phyloP scores from a whole-genome alignment of 2,888 invertebrate species.

The Myopa testacea region DNA sequence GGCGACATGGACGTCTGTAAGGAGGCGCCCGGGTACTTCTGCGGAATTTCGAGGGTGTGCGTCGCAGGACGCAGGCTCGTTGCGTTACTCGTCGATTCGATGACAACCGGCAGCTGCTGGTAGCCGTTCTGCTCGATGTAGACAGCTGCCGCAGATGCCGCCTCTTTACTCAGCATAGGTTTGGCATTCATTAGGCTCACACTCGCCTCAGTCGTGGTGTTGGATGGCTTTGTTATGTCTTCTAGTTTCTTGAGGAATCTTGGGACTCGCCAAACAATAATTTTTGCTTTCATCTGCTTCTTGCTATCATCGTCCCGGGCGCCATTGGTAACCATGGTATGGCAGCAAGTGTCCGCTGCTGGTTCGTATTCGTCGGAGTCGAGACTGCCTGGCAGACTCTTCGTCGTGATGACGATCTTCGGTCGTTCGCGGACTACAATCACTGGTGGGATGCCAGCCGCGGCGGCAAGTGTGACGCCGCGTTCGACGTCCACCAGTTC shows the following conservation, averaged over 20 bases:
- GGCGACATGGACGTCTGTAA: constrained; percentile 38
- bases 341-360: constrained; percentile 62
- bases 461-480: constrained; percentile 54
- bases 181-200: constrained; percentile 48
- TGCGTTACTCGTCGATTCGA: constrained; percentile 71
- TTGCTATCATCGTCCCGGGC: constrained; percentile 53
- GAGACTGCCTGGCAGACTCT: constrained; percentile 84
- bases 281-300: constrained; percentile 70
- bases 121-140: constrained; percentile 70
- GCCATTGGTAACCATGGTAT: constrained; percentile 56
- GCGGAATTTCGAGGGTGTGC: constrained; percentile 63
- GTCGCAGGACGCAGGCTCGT: constrained; percentile 56
- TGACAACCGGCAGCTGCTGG: constrained; percentile 76
- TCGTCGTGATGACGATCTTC: constrained; percentile 73
- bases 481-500: constrained; percentile 59
- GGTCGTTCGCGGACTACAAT: constrained; percentile 62
- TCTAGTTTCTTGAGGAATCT: constrained; percentile 76
- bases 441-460: constrained; percentile 55
- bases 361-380: constrained; percentile 83
- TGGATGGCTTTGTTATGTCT: constrained; percentile 54
- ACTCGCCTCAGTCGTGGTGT: constrained; percentile 36
- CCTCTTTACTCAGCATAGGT: constrained; percentile 46
- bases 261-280: constrained; percentile 79
- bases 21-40: constrained; percentile 59
- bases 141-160: constrained; percentile 44